phyloP scores from a whole-genome alignment of 2,113 vertebrate genomes.

The Nannospalax galili region DNA sequence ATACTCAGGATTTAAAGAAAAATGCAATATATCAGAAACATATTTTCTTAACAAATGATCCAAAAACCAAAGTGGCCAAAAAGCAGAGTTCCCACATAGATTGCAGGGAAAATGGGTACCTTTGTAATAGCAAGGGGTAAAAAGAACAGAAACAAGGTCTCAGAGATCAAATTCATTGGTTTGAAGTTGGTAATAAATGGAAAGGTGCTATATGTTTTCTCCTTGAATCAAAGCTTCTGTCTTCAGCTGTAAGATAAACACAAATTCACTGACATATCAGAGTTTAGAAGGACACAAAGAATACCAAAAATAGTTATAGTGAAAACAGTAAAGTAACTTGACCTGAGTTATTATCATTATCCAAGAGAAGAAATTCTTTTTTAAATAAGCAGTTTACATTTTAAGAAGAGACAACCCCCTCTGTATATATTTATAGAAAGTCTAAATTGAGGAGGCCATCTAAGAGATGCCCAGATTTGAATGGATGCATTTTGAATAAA shows the following conservation, averaged over 20 bases:
- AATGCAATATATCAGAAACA: not conserved
- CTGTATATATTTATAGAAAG: not conserved
- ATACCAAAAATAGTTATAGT: not conserved
- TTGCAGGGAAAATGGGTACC: fast-evolving
- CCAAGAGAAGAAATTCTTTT: not conserved
- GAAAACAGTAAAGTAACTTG: not conserved
- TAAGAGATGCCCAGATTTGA: not conserved
- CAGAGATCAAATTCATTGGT: not conserved
- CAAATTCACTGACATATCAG: not conserved
- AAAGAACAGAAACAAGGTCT: not conserved
- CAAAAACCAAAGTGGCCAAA: not conserved
- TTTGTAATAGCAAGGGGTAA: not conserved
- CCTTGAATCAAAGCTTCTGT: not conserved
- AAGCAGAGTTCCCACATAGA: not conserved
- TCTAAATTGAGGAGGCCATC: not conserved
- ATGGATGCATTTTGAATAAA: not conserved
- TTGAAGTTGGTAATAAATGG: not conserved
- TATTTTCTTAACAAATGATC: not conserved
- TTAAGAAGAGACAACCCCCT: not conserved
- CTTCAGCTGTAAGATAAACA: not conserved
- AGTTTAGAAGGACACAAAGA: not conserved
- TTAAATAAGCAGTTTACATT: not conserved
- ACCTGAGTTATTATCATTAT: not conserved
- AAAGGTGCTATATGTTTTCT: not conserved
- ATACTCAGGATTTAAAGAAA: not conserved